These are phyloP conservation scores for Notolabrus celidotus DNA, from an alignment of 2,797 vertebrate species.

Conservation along the genomic window DNA sequence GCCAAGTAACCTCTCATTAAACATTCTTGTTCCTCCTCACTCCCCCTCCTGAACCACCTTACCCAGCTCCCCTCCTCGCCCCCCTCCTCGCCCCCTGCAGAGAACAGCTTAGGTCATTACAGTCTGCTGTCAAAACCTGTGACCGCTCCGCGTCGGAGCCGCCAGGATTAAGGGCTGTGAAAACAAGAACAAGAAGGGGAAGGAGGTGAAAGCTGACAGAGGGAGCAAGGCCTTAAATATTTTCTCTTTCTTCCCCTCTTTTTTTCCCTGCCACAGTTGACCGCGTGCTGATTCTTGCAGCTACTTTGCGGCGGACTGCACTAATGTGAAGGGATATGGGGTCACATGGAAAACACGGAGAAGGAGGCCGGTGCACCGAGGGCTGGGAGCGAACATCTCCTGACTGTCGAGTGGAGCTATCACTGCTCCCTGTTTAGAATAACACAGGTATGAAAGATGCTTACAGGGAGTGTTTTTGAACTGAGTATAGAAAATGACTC, in stretches of 20 bases:
- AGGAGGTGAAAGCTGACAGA: slow-evolving; percentile 80
- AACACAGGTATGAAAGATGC: not conserved
- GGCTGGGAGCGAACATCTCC: slow-evolving; percentile 31
- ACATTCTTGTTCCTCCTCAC: slow-evolving; percentile 58
- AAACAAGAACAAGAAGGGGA: slow-evolving; percentile 79
- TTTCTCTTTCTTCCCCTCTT: slow-evolving; percentile 70
- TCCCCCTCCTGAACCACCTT: slow-evolving; percentile 41
- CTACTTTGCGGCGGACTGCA: slow-evolving; percentile 75
- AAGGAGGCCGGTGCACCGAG: slow-evolving; percentile 23
- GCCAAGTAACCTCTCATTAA: slow-evolving; percentile 54
- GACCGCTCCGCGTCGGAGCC: slow-evolving; percentile 69
- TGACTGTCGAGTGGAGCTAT: slow-evolving; percentile 3
- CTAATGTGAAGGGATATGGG: slow-evolving; percentile 73
- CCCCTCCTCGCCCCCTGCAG: slow-evolving; percentile 63
- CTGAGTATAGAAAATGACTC: too few relatives aligned
- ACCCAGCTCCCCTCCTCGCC: slow-evolving; percentile 43
- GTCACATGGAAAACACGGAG: slow-evolving; percentile 73
- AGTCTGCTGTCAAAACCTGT: slow-evolving; percentile 85
- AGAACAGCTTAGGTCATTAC: slow-evolving; percentile 82
- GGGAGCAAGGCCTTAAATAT: slow-evolving; percentile 80
- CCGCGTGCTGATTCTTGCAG: slow-evolving; percentile 78
- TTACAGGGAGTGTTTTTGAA: too few relatives aligned
- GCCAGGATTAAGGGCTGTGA: slow-evolving; percentile 80
- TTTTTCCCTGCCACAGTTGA: slow-evolving; percentile 73
- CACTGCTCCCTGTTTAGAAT: not conserved